Base-by-base conservation (phyloP, 2,888 invertebrate genomes). In the Drosophila sordidapex region DNA sequence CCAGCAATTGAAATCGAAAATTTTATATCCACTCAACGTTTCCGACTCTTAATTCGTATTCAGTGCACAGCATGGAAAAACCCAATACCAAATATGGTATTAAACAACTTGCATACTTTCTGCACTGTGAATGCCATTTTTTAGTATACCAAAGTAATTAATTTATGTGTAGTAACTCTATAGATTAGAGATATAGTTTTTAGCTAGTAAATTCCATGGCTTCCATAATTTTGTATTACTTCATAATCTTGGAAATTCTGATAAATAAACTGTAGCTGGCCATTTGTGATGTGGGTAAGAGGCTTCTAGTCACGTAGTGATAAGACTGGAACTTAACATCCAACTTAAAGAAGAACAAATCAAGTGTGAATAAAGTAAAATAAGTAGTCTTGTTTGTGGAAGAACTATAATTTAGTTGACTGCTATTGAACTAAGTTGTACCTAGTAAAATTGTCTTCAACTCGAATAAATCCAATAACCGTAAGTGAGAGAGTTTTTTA, bases 1-100 rank as follows among this genome's bases (percentile, higher is more conserved):
- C 27, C 51, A 31, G 66, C 66, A 54, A 76, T 74, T 65, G 73
- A 79, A 89, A 79, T 74, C 43, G 69, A 75, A 88, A 82, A 72
- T 57, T 21, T 10, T n/a, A 40, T 36, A 18, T 33, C 13, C 35
- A 38, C 35, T 43, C 4, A 43, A 73, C 38, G 49, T 63, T 54
- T 75, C 59, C 71, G 38, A 57, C 35, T 52, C 43, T 43, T 48
- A 21, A 74, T 68, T 67, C 46, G 62, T 27, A 73, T 54, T 62
- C 52, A 58, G 46, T 21, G 40, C 57, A 74, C 49, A 63, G 25
- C 60, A 51, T 40, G 15, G 53, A 74, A 40, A n/a, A 48, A 27
- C 1, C 29, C 27, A 31, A 38, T 59, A 29, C 48, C 51, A 43
- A 25, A 51, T 69, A 70, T 68, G 68, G 36, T 0, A 25, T n/a